Evolutionary conservation across 2,888 invertebrate species (phyloP), one percentile per base, ranked within the genome.

Genomic region (Zeuzera pyrina): DNA sequence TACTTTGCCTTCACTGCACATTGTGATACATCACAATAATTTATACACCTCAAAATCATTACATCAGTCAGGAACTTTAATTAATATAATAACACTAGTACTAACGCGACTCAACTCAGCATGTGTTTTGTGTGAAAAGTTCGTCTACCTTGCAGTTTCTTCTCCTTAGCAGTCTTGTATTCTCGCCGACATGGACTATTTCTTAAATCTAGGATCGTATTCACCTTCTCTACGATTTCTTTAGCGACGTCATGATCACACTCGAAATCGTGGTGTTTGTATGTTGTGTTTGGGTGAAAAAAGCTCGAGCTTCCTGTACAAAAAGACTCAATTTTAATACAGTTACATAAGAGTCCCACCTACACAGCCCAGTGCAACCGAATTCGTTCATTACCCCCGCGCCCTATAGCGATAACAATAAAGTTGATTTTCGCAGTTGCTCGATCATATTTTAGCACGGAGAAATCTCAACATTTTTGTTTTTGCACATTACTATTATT

Each of bases 231-330:
- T 1, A 94, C 91, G 29, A 97, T 95, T 67, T 94, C 93, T 43
- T 89, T 88, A 0, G 93, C 94, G 1, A 86, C 87, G 2, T 85
- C 84, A 28, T 87, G 85, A 42, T 94, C 93, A 2, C 92, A 88
- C 72, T 96, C 96, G 59, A 97, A 96, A 58, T 94, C 94, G 52
- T 94, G 93, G 57, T 91, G 89, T 62, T 95, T 95, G 68, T 93
- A 95, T 31, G 89, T 88, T 3, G 85, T 70, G 39, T 64, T 74
- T 33, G 63, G 60, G 42, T 68, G 61, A 41, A 72, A 73, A 40
- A 73, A 57, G 39, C 55, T 63, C n/a, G 60, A 37, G 31, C 56
- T 63, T 32, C 61, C 76, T 77, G 55, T 1, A 59, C 62, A 30
- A 22, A 13, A 12, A 22, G 4, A 10, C 2, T 22, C 7, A 14